Evolutionary conservation across 2,797 vertebrate species (phyloP).

Genomic region (Helostoma temminkii): DNA sequence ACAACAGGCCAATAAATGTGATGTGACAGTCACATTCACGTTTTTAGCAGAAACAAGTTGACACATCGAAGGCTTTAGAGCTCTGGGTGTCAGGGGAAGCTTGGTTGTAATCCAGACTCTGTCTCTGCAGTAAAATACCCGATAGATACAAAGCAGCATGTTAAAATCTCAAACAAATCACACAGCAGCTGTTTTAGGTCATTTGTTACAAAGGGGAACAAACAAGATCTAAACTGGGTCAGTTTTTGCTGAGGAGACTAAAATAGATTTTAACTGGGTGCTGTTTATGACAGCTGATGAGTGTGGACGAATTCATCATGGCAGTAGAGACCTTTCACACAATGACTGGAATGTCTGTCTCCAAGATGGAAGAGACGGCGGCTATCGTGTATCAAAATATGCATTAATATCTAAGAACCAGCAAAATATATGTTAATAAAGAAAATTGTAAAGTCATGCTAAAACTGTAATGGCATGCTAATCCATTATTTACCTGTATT

Average conservation of each 20-base stretch:
- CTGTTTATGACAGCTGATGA: conserved; percentile 3
- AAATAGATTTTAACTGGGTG: conserved; percentile 12
- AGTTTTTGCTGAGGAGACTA: conserved; percentile 7
- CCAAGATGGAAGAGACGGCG: background rate
- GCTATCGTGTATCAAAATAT: conserved; percentile 12
- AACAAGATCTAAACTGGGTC: background rate
- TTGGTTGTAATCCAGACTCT: background rate
- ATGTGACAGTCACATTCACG: too few species aligned
- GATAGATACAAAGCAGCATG: too few species aligned
- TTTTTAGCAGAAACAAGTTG: too few species aligned
- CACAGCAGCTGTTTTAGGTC: background rate
- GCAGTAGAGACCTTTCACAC: too few species aligned
- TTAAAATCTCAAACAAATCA: background rate
- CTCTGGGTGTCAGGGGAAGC: too few species aligned
- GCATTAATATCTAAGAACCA: background rate
- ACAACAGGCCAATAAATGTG: background rate
- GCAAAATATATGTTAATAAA: background rate
- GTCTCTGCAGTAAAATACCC: too few species aligned
- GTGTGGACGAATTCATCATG: too few species aligned
- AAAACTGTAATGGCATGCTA: conserved; percentile 11
- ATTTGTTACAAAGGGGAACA: conserved; percentile 14
- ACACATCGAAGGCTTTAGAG: too few species aligned
- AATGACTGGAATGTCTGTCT: conserved; percentile 3
- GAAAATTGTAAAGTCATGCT: conserved; percentile 2
- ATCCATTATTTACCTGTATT: conserved; percentile 10